Evolutionary conservation across 2,113 vertebrate genomes (phyloP), one percentile per base, ranked within the genome.

Genomic region (Anser brachyrhynchus): DNA sequence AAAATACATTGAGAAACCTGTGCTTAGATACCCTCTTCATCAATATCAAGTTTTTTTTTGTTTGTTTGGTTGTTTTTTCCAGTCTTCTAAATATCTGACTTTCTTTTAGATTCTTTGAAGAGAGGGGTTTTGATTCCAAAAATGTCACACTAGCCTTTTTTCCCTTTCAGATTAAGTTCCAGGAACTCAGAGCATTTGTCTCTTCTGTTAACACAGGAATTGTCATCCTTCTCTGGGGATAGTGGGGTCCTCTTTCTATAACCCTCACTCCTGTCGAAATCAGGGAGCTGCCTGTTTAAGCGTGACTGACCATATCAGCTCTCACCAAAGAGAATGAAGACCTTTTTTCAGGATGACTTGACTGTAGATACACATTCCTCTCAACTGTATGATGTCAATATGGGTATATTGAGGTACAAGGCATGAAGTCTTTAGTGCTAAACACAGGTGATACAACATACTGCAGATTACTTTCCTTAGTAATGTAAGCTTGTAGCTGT

Each of bases 121-220:
- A 67, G 6, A 58, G 8, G 6, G 0, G 1, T 18, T 80, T 73
- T 0, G 0, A 49, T 54, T 72, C 2, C 5, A 75, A 67, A 44
- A 19, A 19, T 7, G 9, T 44, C 5, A 73, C 70, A 58, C 3
- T 52, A 18, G 15, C 4, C 0, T 20, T 72, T 87, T 86, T 55
- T 28, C 1, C 7, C 52, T 90, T 6, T 70, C 9, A 54, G 5
- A n/a, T 72, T n/a, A 75, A 54, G 37, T 73, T 62, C 9, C 11
- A 51, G 21, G 11, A 84, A 21, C 23, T 82, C 29, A 61, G 54
- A 76, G 13, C 5, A 61, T 61, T 71, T 93, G 46, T 2, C 3
- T 67, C 4, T 77, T 71, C 52, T 84, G 22, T 22, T 62, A 69
- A 37, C 4, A 49, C 5, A 39, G n/a, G 18, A 64, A 29, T 19